Base-by-base conservation (phyloP, 2,888 invertebrate species). In the Synanthedon formicaeformis region DNA sequence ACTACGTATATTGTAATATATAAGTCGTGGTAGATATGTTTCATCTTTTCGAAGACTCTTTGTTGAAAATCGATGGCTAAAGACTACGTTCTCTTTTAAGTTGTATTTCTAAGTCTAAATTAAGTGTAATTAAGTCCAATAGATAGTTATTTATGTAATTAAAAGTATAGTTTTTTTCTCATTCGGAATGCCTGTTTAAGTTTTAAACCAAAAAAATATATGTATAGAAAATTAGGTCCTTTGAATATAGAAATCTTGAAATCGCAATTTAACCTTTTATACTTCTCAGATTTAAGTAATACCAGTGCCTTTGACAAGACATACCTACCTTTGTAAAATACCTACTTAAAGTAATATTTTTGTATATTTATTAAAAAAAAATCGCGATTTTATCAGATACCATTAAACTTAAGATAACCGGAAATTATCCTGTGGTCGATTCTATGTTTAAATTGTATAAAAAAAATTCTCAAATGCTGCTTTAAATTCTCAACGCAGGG, bases 301-400 rank as follows among this genome's bases (percentile, higher is more conserved):
- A 84, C 85, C 86, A 87, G 87, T 86, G 87, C 87, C 87, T 87
- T 87, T 71, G 71, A 81, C 79, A 78, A 84, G 79, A 84, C 85
- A 86, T 85, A 87, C 86, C 82, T 84, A 81, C 80, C 73, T 79
- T 64, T 78, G n/a, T 23, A 73, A 75, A 79, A 78, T 79, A 80
- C 70, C 71, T 75, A 67, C 65, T 67, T 76, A 75, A 75, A 79
- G 60, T 74, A 67, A 84, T 87, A 85, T 86, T 86, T 86, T 86
- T 85, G 75, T 86, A 86, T 77, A 78, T 73, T 75, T 83, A 63
- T 78, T 77, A 73, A 63, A 64, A 70, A 71, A 74, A 73, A 50
- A 58, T 1, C 65, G 65, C 73, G 69, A 76, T 76, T 79, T 77
- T 73, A 73, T 65, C 65, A 61, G 60, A 64, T 64, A 69, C 67